Base-by-base conservation (phyloP, 2,888 invertebrate genomes). In the Yponomeuta evonymella region DNA sequence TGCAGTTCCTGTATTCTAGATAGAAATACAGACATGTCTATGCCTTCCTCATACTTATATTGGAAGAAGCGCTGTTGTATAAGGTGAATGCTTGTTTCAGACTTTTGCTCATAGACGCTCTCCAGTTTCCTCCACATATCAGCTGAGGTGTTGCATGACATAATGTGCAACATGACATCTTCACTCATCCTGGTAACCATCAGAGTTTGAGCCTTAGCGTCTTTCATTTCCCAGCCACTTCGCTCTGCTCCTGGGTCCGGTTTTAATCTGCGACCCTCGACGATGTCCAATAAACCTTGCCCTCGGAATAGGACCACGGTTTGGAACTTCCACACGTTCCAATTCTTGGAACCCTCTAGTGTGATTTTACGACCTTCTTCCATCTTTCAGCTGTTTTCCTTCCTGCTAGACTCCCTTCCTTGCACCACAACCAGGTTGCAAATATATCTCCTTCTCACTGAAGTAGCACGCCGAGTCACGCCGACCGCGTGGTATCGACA, bases 41-140 rank as follows among this genome's bases (percentile, higher is more conserved):
- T 23, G 23, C 23, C 23, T 23, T 23, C 23, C 23, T 23, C 23
- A 23, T 23, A 23, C 23, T 23, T 73, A 36, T 66, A 72, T 30
- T 72, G 67, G 68, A 75, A 74, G 69, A 76, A 74, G 69, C 74
- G 70, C 70, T 79, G 76, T 69, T 78, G 79, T 12, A 79, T 68
- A 15, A 79, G 72, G 74, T 78, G 77, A 51, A 78, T 71, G n/a
- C 73, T 76, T 11, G 76, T 75, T 65, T 76, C 75, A 2, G 76
- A 77, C 72, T 77, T 79, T 70, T 77, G 76, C 67, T 79, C 78
- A 71, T 75, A 79, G 0, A 78, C 74, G 43, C 70, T 71, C 9
- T 73, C 70, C 6, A 72, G 36, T 69, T 75, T 75, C 66, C 64
- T 70, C 75, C 75, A 74, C 73, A 76, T 75, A 23, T 75, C 74